Evolutionary conservation across 1,140 invertebrate genomes (phyloP).

Genomic region (Prorops nasuta): DNA sequence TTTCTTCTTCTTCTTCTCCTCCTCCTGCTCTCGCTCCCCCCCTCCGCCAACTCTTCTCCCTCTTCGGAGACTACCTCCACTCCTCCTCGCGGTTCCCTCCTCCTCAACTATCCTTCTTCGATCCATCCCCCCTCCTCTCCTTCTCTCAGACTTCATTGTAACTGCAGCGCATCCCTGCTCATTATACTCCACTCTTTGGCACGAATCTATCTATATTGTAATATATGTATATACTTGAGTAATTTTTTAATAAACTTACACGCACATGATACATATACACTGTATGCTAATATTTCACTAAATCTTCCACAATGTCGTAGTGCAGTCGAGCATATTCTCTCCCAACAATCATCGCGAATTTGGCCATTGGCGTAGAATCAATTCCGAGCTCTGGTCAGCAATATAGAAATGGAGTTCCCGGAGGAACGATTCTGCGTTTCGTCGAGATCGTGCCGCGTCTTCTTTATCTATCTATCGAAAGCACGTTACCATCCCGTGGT

Average conservation of each 20-base stretch:
- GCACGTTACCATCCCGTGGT: not conserved
- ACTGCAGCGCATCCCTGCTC: slow-evolving; percentile 10
- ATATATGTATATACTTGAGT: too few species aligned
- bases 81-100: slow-evolving; percentile 21
- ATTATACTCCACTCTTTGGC: not conserved
- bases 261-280: too few species aligned
- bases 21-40: slow-evolving; percentile 20
- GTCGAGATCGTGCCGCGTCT: slow-evolving; percentile 1
- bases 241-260: too few species aligned
- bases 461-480: not conserved
- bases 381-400: too few species aligned
- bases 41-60: slow-evolving; percentile 32
- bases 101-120: slow-evolving; percentile 12
- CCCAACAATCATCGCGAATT: too few species aligned
- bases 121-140: slow-evolving; percentile 6
- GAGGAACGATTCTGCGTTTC: not conserved
- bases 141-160: slow-evolving; percentile 11
- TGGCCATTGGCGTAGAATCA: too few species aligned
- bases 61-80: slow-evolving; percentile 30
- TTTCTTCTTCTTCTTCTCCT: slow-evolving; percentile 24
- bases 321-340: too few species aligned
- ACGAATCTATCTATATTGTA: too few species aligned
- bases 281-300: too few species aligned
- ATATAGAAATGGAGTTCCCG: slow-evolving; percentile 15
- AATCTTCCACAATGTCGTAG: too few species aligned